Base-by-base conservation (phyloP, 2,888 invertebrate genomes). In the Dasypolia templi region DNA sequence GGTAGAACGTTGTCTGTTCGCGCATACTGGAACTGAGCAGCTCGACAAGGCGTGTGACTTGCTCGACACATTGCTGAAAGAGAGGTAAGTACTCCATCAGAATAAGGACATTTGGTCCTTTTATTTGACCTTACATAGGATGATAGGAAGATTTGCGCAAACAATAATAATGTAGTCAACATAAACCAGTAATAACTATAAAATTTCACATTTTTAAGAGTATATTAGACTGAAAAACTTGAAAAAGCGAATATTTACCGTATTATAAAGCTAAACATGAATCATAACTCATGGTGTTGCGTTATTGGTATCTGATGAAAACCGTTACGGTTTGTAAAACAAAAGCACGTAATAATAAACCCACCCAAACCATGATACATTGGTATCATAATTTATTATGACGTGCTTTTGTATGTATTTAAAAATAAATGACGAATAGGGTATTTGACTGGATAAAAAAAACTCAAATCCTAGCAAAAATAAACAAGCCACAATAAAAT, bases 1-100 rank as follows among this genome's bases (percentile, higher is more conserved):
- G 72, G 97, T 97, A 0, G 94, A 98, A 84, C 97, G 97, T 75
- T 97, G 98, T 84, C 92, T 98, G 75, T 97, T 97, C 90, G 96
- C 97, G n/a, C 97, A 97, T 92, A 93, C 95, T 70, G 96, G 96
- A 86, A 95, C 96, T 66, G 96, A 97, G 62, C 97, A 98, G 92
- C 95, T 97, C 22, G 95, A 96, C 46, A 95, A 96, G 87, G 97
- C 97, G 6, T 96, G 96, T 87, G 96, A 96, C 75, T 96, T 98
- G 79, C 95, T 97, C 42, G 96, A 96, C 85, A 93, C 95, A 0
- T 91, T 96, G 78, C 87, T 95, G 2, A 93, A 92, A 61, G 94
- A 95, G 68, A 93, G 91, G 96, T 96, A 62, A 86, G 35, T 58
- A 22, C 29, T 58, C 14, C 5, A 29, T 56, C 22, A 35, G 32